Conservation (phyloP, 2,113 vertebrate genomes). For the Halichoerus grypus region DNA sequence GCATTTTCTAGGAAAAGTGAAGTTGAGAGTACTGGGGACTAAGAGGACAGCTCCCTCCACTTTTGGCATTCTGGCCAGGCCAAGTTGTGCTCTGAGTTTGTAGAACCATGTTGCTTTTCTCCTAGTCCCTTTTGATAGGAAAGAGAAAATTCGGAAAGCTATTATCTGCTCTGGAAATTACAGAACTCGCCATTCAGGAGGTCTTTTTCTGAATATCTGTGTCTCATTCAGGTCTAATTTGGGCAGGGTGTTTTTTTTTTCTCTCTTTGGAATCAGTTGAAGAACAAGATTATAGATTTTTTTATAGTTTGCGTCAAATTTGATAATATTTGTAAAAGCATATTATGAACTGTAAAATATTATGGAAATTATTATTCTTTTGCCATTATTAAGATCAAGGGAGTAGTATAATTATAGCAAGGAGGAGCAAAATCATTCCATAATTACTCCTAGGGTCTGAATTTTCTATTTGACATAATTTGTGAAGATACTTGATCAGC, state of each 20-base stretch:
- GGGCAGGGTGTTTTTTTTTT: conserved; percentile 26
- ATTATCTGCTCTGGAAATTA: not conserved
- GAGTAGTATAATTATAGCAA: not conserved
- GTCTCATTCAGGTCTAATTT: conserved; percentile 39
- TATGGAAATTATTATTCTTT: not conserved
- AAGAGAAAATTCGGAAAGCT: not conserved
- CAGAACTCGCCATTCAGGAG: not conserved
- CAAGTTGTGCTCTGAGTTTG: not conserved
- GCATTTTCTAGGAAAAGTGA: conserved; percentile 36
- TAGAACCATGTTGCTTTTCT: not conserved
- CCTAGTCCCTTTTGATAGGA: not conserved
- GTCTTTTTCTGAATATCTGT: not conserved
- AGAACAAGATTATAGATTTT: conserved; percentile 1
- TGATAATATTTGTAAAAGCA: not conserved
- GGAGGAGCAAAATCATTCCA: not conserved
- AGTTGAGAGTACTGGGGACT: not conserved
- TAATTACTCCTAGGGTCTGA: not conserved
- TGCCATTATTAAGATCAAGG: not conserved
- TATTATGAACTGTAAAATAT: not conserved
- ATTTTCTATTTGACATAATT: not conserved
- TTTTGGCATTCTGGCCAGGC: not conserved
- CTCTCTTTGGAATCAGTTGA: conserved; percentile 13
- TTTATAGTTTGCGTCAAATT: not conserved
- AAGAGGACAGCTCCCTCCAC: not conserved
- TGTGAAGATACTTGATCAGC: not conserved